Evolutionary conservation across 2,888 invertebrate species (phyloP).

Genomic region (Periphyllus acericola): DNA sequence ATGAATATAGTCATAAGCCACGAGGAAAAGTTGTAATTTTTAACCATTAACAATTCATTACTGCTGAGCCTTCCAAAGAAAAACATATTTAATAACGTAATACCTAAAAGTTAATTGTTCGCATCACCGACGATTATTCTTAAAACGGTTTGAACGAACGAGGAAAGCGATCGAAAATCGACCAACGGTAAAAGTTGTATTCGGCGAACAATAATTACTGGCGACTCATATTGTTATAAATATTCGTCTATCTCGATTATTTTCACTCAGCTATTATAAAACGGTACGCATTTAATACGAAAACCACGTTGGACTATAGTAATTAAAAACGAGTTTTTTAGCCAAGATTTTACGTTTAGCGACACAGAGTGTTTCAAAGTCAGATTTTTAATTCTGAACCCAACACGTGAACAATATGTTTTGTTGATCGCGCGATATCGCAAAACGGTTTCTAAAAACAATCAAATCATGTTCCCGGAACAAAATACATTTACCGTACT

Average conservation of each 20-base stretch:
- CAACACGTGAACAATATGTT: neutral
- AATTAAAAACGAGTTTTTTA: no score
- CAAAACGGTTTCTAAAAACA: neutral
- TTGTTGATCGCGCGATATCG: neutral
- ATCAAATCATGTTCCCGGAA: neutral
- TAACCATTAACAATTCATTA: neutral
- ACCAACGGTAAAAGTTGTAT: neutral
- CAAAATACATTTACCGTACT: neutral
- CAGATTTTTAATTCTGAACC: no score
- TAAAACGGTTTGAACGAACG: neutral
- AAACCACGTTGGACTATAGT: no score
- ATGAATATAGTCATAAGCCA: neutral
- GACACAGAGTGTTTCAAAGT: no score
- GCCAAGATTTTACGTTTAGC: no score
- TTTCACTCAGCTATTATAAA: neutral
- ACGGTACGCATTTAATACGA: neutral
- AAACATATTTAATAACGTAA: neutral
- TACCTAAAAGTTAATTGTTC: neutral
- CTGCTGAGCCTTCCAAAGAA: neutral
- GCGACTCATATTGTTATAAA: neutral
- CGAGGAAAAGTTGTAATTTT: neutral
- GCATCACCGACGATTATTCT: neutral
- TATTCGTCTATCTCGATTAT: neutral
- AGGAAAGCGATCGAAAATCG: no score
- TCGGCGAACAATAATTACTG: neutral